Conservation (phyloP, 2,113 vertebrate genomes). For the Naja naja region DNA sequence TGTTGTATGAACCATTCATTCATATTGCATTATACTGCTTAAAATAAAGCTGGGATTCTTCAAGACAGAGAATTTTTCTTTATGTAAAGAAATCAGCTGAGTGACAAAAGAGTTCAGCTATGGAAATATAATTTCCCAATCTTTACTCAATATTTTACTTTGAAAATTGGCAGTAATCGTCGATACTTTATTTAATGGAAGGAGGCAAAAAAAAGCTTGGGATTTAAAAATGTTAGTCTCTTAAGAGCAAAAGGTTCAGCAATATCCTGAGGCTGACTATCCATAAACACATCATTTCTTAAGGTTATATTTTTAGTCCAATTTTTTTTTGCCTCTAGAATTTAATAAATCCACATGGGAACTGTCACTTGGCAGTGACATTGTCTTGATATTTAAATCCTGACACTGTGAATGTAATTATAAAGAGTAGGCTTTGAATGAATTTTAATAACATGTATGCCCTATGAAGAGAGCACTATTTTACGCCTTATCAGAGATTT, state of each 20-base stretch:
- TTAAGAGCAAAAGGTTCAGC: slow-evolving; percentile 24
- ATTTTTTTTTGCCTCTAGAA: slow-evolving; percentile 8
- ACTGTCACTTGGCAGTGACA: slow-evolving; percentile 36
- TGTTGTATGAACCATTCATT: background rate
- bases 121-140: background rate
- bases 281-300: slow-evolving; percentile 11
- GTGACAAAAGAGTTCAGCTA: background rate
- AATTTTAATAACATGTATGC: slow-evolving; percentile 32
- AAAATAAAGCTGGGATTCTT: background rate
- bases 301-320: slow-evolving; percentile 19
- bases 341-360: slow-evolving; percentile 38
- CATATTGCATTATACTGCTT: background rate
- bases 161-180: slow-evolving; percentile 23
- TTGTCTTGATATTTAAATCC: slow-evolving; percentile 43
- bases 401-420: slow-evolving; percentile 38
- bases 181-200: slow-evolving; percentile 15
- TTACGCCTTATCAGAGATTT: background rate
- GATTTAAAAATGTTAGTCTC: slow-evolving; percentile 32
- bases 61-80: background rate
- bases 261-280: background rate
- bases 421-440: slow-evolving; percentile 33
- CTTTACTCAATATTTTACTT: slow-evolving; percentile 20
- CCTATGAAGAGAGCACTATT: background rate
- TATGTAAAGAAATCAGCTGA: slow-evolving; percentile 8
- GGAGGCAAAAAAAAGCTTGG: background rate